Conservation (phyloP, 2,113 vertebrate species). For the Arizona elegans region DNA sequence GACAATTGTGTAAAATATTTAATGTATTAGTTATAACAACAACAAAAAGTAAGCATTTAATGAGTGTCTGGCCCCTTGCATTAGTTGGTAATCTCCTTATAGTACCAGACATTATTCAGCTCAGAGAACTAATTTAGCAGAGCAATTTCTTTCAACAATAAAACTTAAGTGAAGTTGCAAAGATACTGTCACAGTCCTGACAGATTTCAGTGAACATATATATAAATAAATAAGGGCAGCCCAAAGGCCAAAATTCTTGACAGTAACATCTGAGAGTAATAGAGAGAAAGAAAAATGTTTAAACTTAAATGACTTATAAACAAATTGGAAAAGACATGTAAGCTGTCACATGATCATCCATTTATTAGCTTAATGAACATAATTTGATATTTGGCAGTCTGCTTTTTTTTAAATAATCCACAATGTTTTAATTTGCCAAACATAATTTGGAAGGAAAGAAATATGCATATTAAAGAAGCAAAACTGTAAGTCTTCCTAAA, state of each 20-base stretch:
- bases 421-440: background rate
- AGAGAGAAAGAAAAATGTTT: background rate
- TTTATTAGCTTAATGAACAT: constrained; percentile 6
- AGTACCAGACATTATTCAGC: constrained; percentile 29
- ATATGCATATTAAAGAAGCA: background rate
- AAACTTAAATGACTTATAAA: background rate
- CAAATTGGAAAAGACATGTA: constrained; percentile 3
- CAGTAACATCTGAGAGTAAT: constrained; percentile 18
- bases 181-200: constrained; percentile 19
- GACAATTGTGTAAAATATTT: background rate
- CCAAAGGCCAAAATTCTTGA: constrained; percentile 5
- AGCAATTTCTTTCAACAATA: constrained; percentile 4
- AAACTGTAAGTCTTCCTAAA: background rate
- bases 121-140: constrained; percentile 31
- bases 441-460: background rate
- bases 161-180: constrained; percentile 36
- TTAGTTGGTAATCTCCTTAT: background rate
- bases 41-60: background rate
- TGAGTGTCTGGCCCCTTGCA: background rate
- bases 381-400: background rate
- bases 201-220: constrained; percentile 30
- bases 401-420: background rate
- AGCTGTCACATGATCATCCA: constrained; percentile 17
- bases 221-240: constrained; percentile 29
- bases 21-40: background rate